phyloP scores from a whole-genome alignment of 2,797 vertebrate species.

The Podarcis lilfordi region DNA sequence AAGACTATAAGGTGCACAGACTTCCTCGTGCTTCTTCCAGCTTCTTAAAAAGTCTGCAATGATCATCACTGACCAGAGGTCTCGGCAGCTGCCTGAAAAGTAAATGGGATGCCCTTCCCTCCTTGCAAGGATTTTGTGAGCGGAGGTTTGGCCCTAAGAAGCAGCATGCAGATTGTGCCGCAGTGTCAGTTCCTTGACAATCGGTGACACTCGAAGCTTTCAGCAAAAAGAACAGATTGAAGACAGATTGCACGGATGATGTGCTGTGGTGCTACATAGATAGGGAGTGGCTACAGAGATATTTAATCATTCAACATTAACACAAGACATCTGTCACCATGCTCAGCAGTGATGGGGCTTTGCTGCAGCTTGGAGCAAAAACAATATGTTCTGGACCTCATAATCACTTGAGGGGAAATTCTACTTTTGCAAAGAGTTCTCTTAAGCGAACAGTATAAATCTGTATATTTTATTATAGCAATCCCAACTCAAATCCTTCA shows the following conservation, averaged over 20 bases:
- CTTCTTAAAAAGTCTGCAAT: neutral
- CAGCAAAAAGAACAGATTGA: constrained; percentile 77
- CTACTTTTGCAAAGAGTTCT: constrained; percentile 78
- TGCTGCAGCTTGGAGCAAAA: constrained; percentile 61
- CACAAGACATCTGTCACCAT: constrained; percentile 83
- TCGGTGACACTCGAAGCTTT: constrained; percentile 53
- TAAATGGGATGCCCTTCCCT: neutral
- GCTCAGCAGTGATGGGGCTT: constrained; percentile 64
- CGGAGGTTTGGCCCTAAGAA: constrained; percentile 20
- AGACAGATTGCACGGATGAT: constrained; percentile 76
- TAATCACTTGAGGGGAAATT: constrained; percentile 82
- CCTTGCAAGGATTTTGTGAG: neutral
- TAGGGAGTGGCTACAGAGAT: constrained; percentile 76
- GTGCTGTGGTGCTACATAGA: constrained; percentile 54
- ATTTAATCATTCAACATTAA: constrained; percentile 87
- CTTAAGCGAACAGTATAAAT: constrained; percentile 77
- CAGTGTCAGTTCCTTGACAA: constrained; percentile 52
- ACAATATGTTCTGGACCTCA: constrained; percentile 77
- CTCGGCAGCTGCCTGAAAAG: no score
- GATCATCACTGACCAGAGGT: neutral
- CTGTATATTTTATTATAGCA: constrained; percentile 81
- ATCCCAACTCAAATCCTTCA: constrained; percentile 81
- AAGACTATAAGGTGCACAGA: neutral
- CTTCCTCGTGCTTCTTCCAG: neutral
- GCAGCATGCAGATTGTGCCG: neutral